Conservation (phyloP, 2,888 invertebrate genomes). For the Sthenelais limicola region DNA sequence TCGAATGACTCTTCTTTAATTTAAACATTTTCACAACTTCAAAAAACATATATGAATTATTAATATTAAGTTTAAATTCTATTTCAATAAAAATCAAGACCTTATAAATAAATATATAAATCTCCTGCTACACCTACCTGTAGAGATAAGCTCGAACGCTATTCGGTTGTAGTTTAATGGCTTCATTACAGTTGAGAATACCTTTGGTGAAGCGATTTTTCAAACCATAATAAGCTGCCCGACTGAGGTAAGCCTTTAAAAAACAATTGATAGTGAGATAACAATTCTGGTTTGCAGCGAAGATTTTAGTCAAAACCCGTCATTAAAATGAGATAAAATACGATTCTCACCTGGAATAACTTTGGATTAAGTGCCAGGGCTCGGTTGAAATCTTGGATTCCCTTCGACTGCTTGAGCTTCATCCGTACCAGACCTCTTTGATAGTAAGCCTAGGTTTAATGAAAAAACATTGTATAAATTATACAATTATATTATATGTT, state of each 20-base stretch:
- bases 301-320: not conserved
- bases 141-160: conserved; percentile 71
- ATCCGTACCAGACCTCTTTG: conserved; percentile 68
- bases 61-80: not conserved
- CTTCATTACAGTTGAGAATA: conserved; percentile 73
- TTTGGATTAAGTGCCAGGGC: conserved; percentile 70
- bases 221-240: conserved; percentile 71
- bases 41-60: not conserved
- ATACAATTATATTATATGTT: no score
- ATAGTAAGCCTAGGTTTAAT: conserved; percentile 71
- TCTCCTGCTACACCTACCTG: conserved; percentile 61
- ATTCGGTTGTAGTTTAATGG: conserved; percentile 69
- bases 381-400: conserved; percentile 71
- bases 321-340: not conserved
- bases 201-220: conserved; percentile 69
- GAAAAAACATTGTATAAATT: no score
- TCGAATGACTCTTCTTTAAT: no score
- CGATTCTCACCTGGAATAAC: conserved; percentile 65
- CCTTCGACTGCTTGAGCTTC: conserved; percentile 66
- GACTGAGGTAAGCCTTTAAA: conserved; percentile 68
- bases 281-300: not conserved
- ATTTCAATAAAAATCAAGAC: not conserved
- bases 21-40: not conserved
- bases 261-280: not conserved
- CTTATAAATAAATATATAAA: no score